Percentiles rank a stretch among this genome's conserved stretches.
These are phyloP conservation scores for Semotilus atromaculatus DNA, from an alignment of 2,797 vertebrate genomes.

Conservation along the genomic window DNA sequence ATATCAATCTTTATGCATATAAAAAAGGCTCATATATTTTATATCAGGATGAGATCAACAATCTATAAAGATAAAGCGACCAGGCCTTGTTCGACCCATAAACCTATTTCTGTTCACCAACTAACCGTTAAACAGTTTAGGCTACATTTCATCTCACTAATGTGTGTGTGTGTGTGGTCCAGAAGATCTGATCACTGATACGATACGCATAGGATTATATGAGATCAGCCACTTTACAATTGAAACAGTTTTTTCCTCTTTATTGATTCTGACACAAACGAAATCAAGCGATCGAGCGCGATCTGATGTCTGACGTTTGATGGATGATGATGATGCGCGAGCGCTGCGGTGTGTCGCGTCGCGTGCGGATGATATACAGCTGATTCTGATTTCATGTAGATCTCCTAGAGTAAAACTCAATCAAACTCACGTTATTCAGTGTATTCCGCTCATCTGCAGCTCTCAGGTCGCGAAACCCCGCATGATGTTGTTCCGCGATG, in stretches of 20 bases:
- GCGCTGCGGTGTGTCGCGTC: neutral
- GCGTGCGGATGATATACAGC: neutral
- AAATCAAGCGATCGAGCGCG: too few species aligned
- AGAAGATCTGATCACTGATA: neutral
- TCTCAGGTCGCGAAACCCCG: neutral
- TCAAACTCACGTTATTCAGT: neutral
- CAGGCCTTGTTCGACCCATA: neutral
- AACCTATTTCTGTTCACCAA: neutral
- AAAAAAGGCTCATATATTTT: neutral
- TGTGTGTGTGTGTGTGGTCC: too few species aligned
- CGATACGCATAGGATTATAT: too few species aligned
- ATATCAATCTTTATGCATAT: neutral
- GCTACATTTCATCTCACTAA: neutral
- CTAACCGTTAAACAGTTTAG: too few species aligned
- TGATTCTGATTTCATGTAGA: fast-evolving
- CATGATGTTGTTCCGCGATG: neutral
- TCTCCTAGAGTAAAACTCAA: neutral
- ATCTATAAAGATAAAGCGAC: neutral
- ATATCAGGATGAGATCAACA: neutral
- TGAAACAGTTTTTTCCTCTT: neutral
- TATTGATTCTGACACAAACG: too few species aligned
- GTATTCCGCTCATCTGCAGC: neutral
- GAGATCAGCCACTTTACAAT: neutral
- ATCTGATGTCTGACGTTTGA: neutral
- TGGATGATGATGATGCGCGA: neutral